phyloP scores from a whole-genome alignment of 2,113 vertebrate genomes.

The Phyllostomus discolor region DNA sequence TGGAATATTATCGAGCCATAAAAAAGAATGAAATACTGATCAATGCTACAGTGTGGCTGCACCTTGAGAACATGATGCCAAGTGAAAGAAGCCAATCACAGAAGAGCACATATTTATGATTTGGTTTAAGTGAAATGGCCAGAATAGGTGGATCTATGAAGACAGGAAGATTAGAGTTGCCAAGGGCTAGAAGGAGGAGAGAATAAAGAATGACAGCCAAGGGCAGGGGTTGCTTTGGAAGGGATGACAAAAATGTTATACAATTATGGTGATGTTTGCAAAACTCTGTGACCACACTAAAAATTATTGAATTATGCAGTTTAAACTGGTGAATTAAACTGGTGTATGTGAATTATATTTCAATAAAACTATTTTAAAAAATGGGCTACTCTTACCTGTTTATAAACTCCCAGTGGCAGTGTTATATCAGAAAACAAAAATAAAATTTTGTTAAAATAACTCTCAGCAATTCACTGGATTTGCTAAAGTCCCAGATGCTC shows the following conservation, averaged over 20 bases:
- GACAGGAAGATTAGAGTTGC: neutral
- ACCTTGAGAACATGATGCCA: neutral
- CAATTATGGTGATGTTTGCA: neutral
- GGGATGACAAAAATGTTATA: neutral
- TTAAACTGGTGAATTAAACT: neutral
- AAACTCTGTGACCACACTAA: neutral
- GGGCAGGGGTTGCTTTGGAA: neutral
- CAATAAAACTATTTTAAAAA: neutral
- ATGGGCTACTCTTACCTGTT: neutral
- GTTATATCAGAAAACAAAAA: neutral
- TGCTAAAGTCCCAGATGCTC: neutral
- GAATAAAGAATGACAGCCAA: neutral
- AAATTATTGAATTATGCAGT: neutral
- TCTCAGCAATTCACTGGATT: neutral
- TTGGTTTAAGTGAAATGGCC: neutral
- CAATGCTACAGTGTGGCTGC: neutral
- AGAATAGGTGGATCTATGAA: neutral
- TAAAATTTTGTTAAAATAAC: constrained; percentile 26
- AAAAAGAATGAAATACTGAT: neutral
- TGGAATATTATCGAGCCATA: neutral
- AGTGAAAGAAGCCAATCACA: neutral
- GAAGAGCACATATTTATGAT: neutral
- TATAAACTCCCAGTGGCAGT: neutral
- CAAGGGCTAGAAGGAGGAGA: neutral
- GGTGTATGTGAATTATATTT: neutral